Percentiles rank a stretch among this genome's conserved stretches.
Conservation (phyloP, 2,797 vertebrate species). For the Decapterus maruadsi region DNA sequence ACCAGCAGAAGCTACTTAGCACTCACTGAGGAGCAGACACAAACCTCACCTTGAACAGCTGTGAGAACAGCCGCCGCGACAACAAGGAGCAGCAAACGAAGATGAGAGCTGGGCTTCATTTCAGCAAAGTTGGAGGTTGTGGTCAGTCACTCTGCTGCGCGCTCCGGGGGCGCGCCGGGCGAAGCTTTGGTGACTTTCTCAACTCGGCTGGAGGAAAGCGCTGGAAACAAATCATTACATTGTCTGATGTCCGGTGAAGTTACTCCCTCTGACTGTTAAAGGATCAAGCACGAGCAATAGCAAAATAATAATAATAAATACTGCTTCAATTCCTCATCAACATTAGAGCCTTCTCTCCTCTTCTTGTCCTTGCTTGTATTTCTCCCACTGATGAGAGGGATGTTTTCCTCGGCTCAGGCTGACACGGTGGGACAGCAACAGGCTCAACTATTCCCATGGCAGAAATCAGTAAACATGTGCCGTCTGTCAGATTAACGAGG, state of each 20-base stretch:
- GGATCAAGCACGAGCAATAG: slow-evolving; percentile 7
- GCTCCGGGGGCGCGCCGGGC: slow-evolving; percentile 30
- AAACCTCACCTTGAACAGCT: slow-evolving; percentile 70
- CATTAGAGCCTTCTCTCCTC: not conserved
- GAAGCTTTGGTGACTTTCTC: slow-evolving; percentile 24
- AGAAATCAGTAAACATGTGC: slow-evolving; percentile 74
- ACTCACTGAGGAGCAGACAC: not conserved
- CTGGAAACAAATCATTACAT: slow-evolving; percentile 51
- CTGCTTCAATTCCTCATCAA: slow-evolving; percentile 5
- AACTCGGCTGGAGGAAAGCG: slow-evolving; percentile 23
- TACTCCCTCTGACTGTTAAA: slow-evolving; percentile 16
- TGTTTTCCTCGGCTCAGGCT: slow-evolving; percentile 30
- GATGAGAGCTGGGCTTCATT: slow-evolving; percentile 61
- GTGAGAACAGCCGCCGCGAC: slow-evolving; percentile 51
- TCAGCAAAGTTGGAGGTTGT: slow-evolving; percentile 39
- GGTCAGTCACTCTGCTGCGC: slow-evolving; percentile 20
- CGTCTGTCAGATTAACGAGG: slow-evolving; percentile 73
- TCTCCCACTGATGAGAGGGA: slow-evolving; percentile 1
- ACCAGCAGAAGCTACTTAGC: not conserved
- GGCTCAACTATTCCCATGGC: slow-evolving; percentile 58
- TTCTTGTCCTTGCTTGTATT: slow-evolving; percentile 1
- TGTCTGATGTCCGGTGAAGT: slow-evolving; percentile 14
- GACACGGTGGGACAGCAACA: slow-evolving; percentile 55
- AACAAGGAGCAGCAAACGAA: slow-evolving; percentile 40
- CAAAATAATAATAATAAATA: not conserved